A percentile compares a stretch with the other conserved stretches of the same genome.
These are phyloP conservation scores for Neotragus pygmaeus DNA, from an alignment of 2,113 vertebrate species.

Conservation along the genomic window DNA sequence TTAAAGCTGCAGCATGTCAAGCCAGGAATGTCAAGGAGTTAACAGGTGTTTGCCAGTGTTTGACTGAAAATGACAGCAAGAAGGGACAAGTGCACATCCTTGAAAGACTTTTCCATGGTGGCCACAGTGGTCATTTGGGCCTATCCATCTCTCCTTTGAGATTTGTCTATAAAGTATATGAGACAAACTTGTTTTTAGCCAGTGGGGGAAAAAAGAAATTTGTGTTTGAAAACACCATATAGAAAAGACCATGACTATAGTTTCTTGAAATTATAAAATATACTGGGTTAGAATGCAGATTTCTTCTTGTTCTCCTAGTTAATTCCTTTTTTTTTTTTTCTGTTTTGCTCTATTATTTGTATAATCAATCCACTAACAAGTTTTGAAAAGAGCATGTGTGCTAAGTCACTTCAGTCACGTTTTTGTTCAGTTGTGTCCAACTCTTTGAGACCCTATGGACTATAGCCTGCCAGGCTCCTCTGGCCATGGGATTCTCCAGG, in stretches of 20 bases:
- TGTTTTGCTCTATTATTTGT: not conserved
- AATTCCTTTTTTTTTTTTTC: not conserved
- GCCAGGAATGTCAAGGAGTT: not conserved
- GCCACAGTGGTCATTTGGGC: not conserved
- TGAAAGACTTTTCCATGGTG: not conserved
- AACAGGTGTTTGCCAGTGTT: not conserved
- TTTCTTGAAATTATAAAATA: not conserved
- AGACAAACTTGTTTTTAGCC: not conserved
- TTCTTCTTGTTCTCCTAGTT: not conserved
- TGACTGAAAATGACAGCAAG: not conserved
- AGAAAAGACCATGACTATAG: not conserved
- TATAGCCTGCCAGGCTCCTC: not conserved
- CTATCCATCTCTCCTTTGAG: not conserved
- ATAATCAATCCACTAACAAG: not conserved
- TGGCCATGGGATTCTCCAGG: not conserved
- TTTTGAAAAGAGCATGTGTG: not conserved
- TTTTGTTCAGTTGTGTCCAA: not conserved
- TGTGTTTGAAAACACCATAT: not conserved
- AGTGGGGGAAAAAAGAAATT: not conserved
- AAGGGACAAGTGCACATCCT: not conserved
- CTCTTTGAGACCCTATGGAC: not conserved
- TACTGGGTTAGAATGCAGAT: not conserved
- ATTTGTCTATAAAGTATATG: not conserved
- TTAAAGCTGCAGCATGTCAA: not conserved
- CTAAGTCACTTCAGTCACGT: not conserved